Evolutionary conservation across 1,140 invertebrate species (phyloP), one percentile per base, ranked within the genome.

Genomic region (Drusus annulatus): DNA sequence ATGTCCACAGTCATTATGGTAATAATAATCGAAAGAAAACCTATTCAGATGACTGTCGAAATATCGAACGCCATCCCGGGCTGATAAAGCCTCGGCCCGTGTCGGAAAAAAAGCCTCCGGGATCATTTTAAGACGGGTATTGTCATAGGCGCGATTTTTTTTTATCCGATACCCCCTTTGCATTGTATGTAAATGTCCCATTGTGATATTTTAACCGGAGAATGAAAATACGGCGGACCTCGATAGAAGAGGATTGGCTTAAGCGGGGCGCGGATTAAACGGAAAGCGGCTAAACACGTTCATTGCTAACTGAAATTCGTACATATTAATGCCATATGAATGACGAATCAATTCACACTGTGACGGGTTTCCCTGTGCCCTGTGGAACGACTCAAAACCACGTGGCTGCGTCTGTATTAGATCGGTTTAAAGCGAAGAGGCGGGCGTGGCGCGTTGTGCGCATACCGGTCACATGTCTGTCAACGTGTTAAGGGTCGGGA

Each of bases 121-220:
- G 36, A 76, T 54, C 51, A 58, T 54, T 76, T 62, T 62, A 62
- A 23, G 51, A 25, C 23, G 50, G 25, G 50, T 23, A 74, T 74
- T 74, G 69, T 74, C 69, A 74, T 74, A 74, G 50, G 51, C 50
- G 50, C 31, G 54, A 56, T 74, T 74, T 74, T 74, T 28, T 68
- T 56, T 54, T 74, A 28, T 45, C 45, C 56, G 3, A 3, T 50
- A 52, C 31, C 74, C 51, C 74, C 19, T 58, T 50, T 21, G 51
- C 23, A 76, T 76, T 76, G 74, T 76, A 76, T 76, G 74, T 45
- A 76, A 76, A 76, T 76, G n/a, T 15, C 17, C 54, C 56, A 76
- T 76, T 76, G 74, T 76, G 74, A 62, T 52, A 56, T 23, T 56
- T 50, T 60, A 7, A 60, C 13, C 17, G 3, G 19, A 17, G 36